Evolutionary conservation across 1,140 invertebrate genomes (phyloP), one percentile per base, ranked within the genome.

Genomic region (Araneus ventricosus): DNA sequence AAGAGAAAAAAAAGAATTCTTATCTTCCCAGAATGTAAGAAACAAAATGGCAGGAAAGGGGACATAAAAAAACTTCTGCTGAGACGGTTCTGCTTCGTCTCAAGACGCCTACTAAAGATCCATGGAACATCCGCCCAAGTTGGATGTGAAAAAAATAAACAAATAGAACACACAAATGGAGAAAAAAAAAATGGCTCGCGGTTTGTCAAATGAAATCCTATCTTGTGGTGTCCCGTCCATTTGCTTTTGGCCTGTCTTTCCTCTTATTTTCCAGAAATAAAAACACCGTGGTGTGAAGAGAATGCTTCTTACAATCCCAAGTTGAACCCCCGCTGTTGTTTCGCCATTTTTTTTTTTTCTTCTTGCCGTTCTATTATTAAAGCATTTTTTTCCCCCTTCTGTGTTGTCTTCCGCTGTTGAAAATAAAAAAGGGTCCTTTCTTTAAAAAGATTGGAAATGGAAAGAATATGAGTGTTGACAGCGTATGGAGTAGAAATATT

Each of bases 101-200:
- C 88, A 90, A 30, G 52, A 52, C 88, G 88, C 88, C 88, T 57
- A 90, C 88, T 24, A 41, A 30, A 88, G 52, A 61, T 41, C 27
- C 22, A 79, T 70, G 22, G 24, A 34, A 70, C 67, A 52, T 89
- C 67, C 87, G 30, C 37, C 70, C 88, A 37, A 52, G 34, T 70
- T 70, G 70, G 17, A 75, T 30, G 30, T 30, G 30, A 5, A 34
- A 75, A 75, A 70, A 52, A 52, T 52, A 52, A 52, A 52, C 45
- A 52, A 52, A 52, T 52, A 52, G 45, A 52, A 52, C 45, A 17
- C 45, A 17, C 45, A 52, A 8, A 14, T 0, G 8, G 7, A 67
- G 30, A 30, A 30, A 67, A 67, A 67, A 30, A 70, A 75, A 75
- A 75, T 22, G 70, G 70, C 70, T 14, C 30, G 70, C 30, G 30